Evolutionary conservation across 2,797 vertebrate genomes (phyloP), one percentile per base, ranked within the genome.

Genomic region (Garrulus glandarius): DNA sequence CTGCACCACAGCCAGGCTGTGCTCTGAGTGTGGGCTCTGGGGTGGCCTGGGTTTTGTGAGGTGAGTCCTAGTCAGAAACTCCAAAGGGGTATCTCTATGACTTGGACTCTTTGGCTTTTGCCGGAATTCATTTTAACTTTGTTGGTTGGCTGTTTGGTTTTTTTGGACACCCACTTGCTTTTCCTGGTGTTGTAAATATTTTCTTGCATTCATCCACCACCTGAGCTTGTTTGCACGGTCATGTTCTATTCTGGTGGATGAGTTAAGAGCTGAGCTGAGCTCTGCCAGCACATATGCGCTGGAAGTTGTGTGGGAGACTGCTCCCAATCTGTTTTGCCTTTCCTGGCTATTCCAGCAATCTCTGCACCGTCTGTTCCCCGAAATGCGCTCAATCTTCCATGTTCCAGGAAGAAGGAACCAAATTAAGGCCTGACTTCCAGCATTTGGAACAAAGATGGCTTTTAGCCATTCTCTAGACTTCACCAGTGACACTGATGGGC

Each of bases 291-390:
- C 84, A 92, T 95, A 96, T 87, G 89, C 46, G 79, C 89, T 96
- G 75, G 75, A 92, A 95, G 92, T 95, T 93, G 88, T 80, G 93
- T 67, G 71, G 95, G 96, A 94, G 87, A 69, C 61, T 56, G 82
- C 49, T 92, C 71, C 72, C 92, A 93, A 96, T 91, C 95, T 95
- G 94, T 86, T 96, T 95, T 95, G 92, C 83, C 76, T 67, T 92
- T 82, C 68, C 60, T 64, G 93, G 57, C 83, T 71, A 78, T 93
- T 92, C 89, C 88, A 78, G 91, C 89, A 74, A 89, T 96, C 92
- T 94, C 79, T 80, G 74, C 6, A 29, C 96, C 71, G 84, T 95
- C 96, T 97, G 95, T 96, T 96, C 84, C 78, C 78, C 1, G 9
- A 92, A 78, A 94, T 87, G 79, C 0, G 3, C 81, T 86, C 79